A percentile compares a stretch with the other conserved stretches of the same genome.
Evolutionary conservation across 2,888 invertebrate genomes (phyloP).

Genomic region (Torymus tubicola): DNA sequence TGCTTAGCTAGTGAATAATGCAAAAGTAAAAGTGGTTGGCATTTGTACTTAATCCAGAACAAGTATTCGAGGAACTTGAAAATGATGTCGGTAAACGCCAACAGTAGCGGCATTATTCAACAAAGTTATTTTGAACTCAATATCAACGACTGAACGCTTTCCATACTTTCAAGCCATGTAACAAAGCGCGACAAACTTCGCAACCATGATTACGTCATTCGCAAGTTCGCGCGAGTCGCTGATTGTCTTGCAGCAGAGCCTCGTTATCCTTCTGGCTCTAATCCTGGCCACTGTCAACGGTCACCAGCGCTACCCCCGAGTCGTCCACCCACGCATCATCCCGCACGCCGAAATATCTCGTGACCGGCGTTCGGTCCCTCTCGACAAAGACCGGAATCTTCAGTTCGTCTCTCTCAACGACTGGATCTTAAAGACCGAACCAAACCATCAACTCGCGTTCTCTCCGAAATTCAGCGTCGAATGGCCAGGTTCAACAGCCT

Average conservation of each 20-base stretch:
- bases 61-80: not conserved
- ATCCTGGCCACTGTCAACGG: slow-evolving; percentile 1
- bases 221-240: slow-evolving; percentile 20
- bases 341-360: slow-evolving; percentile 46
- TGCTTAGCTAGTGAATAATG: too few species aligned
- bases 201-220: slow-evolving; percentile 29
- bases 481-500: slow-evolving; percentile 51
- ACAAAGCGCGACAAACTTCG: not conserved
- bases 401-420: slow-evolving; percentile 63
- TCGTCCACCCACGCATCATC: slow-evolving; percentile 66
- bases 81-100: too few species aligned
- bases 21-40: too few species aligned
- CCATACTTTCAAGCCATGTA: not conserved
- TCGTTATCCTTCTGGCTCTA: slow-evolving; percentile 11
- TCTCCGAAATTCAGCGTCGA: slow-evolving; percentile 61
- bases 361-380: slow-evolving; percentile 49
- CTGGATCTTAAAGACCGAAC: slow-evolving; percentile 66
- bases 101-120: too few species aligned
- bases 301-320: slow-evolving; percentile 53
- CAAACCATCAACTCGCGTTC: slow-evolving; percentile 61
- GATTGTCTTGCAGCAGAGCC: not conserved
- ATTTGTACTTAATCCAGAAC: not conserved
- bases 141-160: too few species aligned
- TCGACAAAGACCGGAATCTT: slow-evolving; percentile 27
- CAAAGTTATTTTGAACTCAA: too few species aligned